phyloP scores from a whole-genome alignment of 2,797 vertebrate species.

The Sebastes iracundus region DNA sequence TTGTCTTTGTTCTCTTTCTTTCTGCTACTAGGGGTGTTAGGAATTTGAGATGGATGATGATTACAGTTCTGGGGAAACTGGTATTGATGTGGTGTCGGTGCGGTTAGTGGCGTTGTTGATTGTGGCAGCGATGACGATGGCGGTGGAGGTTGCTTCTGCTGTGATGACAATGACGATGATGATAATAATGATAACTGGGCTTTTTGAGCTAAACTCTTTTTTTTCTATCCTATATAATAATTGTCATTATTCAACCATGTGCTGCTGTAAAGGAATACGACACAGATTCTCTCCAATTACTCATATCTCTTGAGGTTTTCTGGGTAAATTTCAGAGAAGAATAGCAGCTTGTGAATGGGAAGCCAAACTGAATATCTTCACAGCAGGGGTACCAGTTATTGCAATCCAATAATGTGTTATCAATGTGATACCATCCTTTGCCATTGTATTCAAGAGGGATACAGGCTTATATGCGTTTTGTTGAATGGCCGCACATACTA shows the following conservation, averaged over 20 bases:
- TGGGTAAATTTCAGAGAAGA: background rate
- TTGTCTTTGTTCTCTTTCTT: background rate
- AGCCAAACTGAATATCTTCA: background rate
- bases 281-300: background rate
- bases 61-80: background rate
- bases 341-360: background rate
- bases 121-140: background rate
- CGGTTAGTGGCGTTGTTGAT: background rate
- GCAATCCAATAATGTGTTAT: background rate
- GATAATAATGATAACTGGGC: background rate
- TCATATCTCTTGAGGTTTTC: background rate
- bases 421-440: background rate
- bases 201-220: background rate
- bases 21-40: background rate
- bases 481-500: background rate
- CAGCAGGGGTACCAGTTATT: background rate
- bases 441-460: background rate
- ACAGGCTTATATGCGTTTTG: background rate
- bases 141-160: background rate
- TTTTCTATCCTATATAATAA: background rate
- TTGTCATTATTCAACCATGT: background rate
- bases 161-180: background rate
- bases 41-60: slow-evolving; percentile 9
- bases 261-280: background rate
- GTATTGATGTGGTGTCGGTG: background rate